Conservation (phyloP, 2,888 invertebrate genomes). For the Achlya flavicornis region DNA sequence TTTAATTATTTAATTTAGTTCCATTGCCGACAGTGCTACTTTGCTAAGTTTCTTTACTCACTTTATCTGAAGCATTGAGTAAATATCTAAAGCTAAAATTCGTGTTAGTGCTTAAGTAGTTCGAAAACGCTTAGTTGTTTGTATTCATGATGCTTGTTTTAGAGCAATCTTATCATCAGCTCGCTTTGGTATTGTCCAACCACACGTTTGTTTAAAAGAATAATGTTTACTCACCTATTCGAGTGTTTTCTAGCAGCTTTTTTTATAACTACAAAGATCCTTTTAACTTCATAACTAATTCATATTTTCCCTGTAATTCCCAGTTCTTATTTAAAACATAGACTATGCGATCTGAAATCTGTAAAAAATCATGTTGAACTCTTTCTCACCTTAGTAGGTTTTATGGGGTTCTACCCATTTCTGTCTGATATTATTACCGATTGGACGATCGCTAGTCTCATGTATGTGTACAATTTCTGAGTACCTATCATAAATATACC, state of each 20-base stretch:
- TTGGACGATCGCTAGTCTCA: not conserved
- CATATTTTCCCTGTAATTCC: no score
- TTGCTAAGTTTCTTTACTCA: not conserved
- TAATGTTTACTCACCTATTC: conserved; percentile 1
- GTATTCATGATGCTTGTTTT: conserved; percentile 23
- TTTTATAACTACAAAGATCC: not conserved
- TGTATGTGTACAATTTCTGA: not conserved
- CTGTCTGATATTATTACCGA: not conserved
- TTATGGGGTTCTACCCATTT: not conserved
- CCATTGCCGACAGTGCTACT: not conserved
- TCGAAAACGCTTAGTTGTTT: conserved; percentile 17
- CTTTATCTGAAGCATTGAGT: not conserved
- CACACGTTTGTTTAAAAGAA: not conserved
- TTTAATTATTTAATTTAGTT: not conserved
- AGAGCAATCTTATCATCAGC: conserved; percentile 29
- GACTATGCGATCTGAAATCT: not conserved
- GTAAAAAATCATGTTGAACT: not conserved
- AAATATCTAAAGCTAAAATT: not conserved
- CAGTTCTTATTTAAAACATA: not conserved
- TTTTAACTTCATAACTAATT: not conserved
- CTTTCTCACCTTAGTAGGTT: not conserved
- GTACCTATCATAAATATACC: not conserved
- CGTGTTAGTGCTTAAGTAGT: not conserved
- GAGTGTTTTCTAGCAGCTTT: not conserved
- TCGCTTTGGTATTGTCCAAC: not conserved